Evolutionary conservation across 2,797 vertebrate genomes (phyloP), one percentile per base, ranked within the genome.

Genomic region (Hemibagrus guttatus): DNA sequence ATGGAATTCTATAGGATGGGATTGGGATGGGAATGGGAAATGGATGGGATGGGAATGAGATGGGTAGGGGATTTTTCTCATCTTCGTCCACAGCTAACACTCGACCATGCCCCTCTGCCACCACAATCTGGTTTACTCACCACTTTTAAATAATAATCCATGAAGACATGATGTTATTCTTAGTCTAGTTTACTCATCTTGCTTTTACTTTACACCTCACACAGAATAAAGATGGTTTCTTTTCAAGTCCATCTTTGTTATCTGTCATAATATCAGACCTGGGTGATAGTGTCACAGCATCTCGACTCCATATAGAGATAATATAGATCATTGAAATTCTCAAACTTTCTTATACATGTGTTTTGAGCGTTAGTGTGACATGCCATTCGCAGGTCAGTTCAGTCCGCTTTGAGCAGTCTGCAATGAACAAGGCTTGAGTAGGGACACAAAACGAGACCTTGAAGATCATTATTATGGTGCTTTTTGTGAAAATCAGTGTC

Each of bases 401-500:
- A 12, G 28, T 35, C 54, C 52, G 21, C 28, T n/a, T 74, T 74
- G 19, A 31, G 31, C n/a, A 31, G 74, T 56, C 17, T 76, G 46
- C 46, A 17, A 16, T 52, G 26, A 54, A 11, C 14, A 59, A 39
- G 8, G 12, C 76, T 59, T 14, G 4, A 79, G 39, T 23, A 3
- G 2, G 4, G 31, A 35, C 31, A 23, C 31, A 39, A 23, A 59
- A 26, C 26, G 31, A 79, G 76, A 59, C 66, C 82, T 83, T 82
- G 69, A 86, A 54, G 42, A 76, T 49, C 86, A 84, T 28, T 74
- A 28, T 28, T 63, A 49, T 19, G 4, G 11, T 28, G 66, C 28
- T 54, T 59, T 76, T 69, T 59, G 21, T 71, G 56, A 81, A 64
- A 58, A 23, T n/a, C 35, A 6, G 16, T 81, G 86, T 87, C 83